A percentile compares a stretch with the other conserved stretches of the same genome.
Conservation (phyloP, 2,888 invertebrate species). For the Chirona hameri region DNA sequence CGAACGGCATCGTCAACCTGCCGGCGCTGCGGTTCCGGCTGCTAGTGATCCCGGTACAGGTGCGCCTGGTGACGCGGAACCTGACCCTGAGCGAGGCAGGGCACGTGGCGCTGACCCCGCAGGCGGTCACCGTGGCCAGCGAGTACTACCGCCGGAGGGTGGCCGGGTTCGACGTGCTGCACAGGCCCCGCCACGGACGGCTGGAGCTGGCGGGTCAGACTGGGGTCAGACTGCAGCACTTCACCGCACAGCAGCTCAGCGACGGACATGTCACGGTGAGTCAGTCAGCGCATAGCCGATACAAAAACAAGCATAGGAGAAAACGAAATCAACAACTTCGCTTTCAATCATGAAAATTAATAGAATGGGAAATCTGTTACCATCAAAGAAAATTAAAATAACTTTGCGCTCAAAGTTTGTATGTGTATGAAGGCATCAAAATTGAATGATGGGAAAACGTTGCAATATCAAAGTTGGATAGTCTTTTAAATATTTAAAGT, state of each 20-base stretch:
- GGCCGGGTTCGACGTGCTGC: slow-evolving; percentile 67
- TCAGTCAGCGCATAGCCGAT: too few relatives aligned
- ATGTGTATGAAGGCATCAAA: too few relatives aligned
- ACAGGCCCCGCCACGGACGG: slow-evolving; percentile 69
- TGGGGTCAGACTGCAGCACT: slow-evolving; percentile 32
- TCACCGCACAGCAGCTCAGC: background rate
- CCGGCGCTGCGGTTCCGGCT: slow-evolving; percentile 40
- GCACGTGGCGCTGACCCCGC: slow-evolving; percentile 55
- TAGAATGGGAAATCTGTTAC: too few relatives aligned
- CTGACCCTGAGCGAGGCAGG: slow-evolving; percentile 61
- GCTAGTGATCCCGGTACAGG: slow-evolving; percentile 35
- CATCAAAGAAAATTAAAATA: too few relatives aligned
- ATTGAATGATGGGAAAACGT: too few relatives aligned
- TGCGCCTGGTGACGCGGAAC: slow-evolving; percentile 27
- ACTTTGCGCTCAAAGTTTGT: too few relatives aligned
- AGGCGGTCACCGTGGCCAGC: slow-evolving; percentile 66
- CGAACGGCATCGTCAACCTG: slow-evolving; percentile 63
- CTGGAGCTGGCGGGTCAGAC: slow-evolving; percentile 49
- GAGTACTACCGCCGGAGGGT: slow-evolving; percentile 73
- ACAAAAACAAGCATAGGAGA: too few relatives aligned
- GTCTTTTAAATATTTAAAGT: too few relatives aligned
- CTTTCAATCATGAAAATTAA: too few relatives aligned
- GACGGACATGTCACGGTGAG: slow-evolving; percentile 1
- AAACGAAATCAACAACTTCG: too few relatives aligned
- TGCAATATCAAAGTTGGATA: too few relatives aligned